Percentiles rank a stretch among this genome's conserved stretches.
phyloP scores from a whole-genome alignment of 1,140 invertebrate genomes.

The Drosophila santomea region DNA sequence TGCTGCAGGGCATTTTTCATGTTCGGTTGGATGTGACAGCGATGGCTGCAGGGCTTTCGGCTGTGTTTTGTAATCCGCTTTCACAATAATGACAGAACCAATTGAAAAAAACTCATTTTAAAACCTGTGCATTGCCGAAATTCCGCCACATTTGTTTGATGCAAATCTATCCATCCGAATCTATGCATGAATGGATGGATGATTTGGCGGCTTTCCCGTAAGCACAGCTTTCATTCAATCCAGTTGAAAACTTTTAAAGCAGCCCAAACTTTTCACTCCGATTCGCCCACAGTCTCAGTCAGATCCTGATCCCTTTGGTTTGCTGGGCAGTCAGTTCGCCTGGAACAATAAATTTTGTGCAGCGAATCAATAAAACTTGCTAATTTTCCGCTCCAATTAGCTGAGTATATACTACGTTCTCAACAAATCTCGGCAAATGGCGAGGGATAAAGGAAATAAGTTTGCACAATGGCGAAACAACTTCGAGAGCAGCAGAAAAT shows the following conservation, averaged over 20 bases:
- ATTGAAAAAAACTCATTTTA: constrained; percentile 22
- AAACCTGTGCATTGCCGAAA: constrained; percentile 24
- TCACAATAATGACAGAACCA: constrained; percentile 71
- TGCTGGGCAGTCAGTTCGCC: constrained; percentile 2
- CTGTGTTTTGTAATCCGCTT: constrained; percentile 71
- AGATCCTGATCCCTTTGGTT: constrained; percentile 4
- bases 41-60: constrained; percentile 26
- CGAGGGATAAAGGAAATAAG: constrained; percentile 47
- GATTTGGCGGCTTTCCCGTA: constrained; percentile 14
- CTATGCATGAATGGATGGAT: constrained; percentile 47
- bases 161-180: constrained; percentile 40
- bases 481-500: constrained; percentile 12
- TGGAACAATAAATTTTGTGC: constrained; percentile 69
- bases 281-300: neutral
- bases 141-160: constrained; percentile 36
- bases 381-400: constrained; percentile 80
- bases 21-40: constrained; percentile 41
- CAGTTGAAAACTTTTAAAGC: constrained; percentile 33
- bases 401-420: constrained; percentile 53
- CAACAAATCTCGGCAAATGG: constrained; percentile 40
- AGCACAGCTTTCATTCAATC: constrained; percentile 10
- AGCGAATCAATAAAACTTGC: constrained; percentile 73
- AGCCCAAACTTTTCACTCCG: constrained; percentile 8
- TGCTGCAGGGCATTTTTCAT: constrained; percentile 54
- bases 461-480: constrained; percentile 45